These are phyloP conservation scores for Fopius arisanus DNA, from an alignment of 1,140 invertebrate genomes.

Conservation along the genomic window DNA sequence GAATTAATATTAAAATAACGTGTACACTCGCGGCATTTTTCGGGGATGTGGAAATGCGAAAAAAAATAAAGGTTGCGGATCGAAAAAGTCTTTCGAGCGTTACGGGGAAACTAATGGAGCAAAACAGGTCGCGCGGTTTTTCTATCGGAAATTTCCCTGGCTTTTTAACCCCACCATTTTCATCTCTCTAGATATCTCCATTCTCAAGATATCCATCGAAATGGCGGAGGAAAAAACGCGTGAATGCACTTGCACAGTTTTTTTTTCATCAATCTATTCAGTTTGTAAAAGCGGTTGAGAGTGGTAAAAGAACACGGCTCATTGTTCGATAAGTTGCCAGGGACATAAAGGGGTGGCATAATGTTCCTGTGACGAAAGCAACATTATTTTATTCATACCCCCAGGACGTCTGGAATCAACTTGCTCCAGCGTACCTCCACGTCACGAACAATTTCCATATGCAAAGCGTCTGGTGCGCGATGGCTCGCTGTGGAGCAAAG, in stretches of 20 bases:
- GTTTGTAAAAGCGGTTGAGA: no score
- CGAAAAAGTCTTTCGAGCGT: neutral
- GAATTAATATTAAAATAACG: no score
- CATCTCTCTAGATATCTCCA: no score
- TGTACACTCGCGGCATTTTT: no score
- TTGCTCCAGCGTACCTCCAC: neutral
- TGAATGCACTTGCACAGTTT: no score
- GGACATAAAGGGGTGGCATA: neutral
- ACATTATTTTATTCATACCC: neutral
- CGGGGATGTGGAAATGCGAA: no score
- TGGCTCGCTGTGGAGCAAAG: neutral
- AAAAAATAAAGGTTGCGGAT: neutral
- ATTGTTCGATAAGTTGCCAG: neutral
- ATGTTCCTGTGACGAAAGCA: neutral
- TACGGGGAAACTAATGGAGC: neutral
- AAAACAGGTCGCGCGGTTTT: neutral
- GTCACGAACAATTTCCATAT: neutral
- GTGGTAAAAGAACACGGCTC: neutral
- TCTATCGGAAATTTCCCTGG: no score
- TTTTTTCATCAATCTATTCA: no score
- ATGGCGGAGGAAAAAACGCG: no score
- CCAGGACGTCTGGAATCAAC: neutral
- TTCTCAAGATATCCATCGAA: no score
- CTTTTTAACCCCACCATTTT: no score
- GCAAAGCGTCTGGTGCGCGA: neutral